Percentiles rank a stretch among this genome's conserved stretches.
Conservation (phyloP, 2,888 invertebrate species). For the Gasteruption jaculator region DNA sequence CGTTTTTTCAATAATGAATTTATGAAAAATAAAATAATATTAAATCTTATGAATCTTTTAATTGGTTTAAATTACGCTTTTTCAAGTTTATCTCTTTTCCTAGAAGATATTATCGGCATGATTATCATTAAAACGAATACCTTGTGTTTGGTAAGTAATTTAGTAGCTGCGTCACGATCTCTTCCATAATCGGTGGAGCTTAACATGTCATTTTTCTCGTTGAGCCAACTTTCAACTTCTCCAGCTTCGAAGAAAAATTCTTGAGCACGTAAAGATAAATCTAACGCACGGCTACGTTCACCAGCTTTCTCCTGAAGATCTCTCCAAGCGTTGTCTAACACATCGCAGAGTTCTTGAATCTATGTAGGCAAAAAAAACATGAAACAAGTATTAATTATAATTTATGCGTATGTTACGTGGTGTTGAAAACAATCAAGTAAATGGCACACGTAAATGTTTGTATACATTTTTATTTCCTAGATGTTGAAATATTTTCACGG, state of each 20-base stretch:
- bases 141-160: constrained; percentile 92
- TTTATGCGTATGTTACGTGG: not conserved
- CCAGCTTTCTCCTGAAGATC: constrained; percentile 68
- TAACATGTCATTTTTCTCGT: constrained; percentile 78
- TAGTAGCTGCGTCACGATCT: constrained; percentile 86
- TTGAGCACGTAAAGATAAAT: constrained; percentile 83
- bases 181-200: constrained; percentile 83
- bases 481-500: too few relatives aligned
- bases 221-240: constrained; percentile 90
- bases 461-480: too few relatives aligned
- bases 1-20: not conserved
- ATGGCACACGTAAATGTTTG: not conserved
- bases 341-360: constrained; percentile 72
- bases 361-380: constrained; percentile 37
- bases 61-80: too few relatives aligned
- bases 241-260: constrained; percentile 88
- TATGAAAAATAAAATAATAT: not conserved
- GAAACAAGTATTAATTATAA: constrained; percentile 7
- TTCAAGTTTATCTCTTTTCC: too few relatives aligned
- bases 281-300: constrained; percentile 72
- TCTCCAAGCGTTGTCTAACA: constrained; percentile 70
- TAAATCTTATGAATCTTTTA: constrained; percentile 1
- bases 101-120: not conserved
- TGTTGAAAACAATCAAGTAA: not conserved
- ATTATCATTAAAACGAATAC: constrained; percentile 48